A percentile compares a stretch with the other conserved stretches of the same genome.
Evolutionary conservation across 2,888 invertebrate species (phyloP).

Genomic region (Clitarchus hookeri): DNA sequence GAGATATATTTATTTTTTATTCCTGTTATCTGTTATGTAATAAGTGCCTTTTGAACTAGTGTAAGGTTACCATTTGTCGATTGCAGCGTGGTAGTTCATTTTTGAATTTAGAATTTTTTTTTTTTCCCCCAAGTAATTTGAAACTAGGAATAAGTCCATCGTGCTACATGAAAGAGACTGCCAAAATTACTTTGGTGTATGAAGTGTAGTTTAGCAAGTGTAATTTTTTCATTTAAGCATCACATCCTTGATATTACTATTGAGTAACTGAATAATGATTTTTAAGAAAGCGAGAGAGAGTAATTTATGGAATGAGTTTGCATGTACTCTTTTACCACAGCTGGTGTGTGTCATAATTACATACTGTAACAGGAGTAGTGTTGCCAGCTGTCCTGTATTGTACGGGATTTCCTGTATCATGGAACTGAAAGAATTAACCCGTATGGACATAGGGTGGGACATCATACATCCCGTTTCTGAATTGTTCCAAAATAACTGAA

Average conservation of each 20-base stretch:
- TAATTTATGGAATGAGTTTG: neutral
- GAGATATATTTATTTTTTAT: constrained; percentile 8
- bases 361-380: too few species aligned
- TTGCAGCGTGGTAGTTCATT: neutral
- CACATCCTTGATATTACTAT: neutral
- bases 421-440: too few species aligned
- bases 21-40: constrained; percentile 4
- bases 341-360: neutral
- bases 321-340: neutral
- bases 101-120: neutral
- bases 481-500: too few species aligned
- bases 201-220: neutral
- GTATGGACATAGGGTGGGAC: too few species aligned
- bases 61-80: neutral
- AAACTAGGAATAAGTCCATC: too few species aligned
- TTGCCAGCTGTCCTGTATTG: too few species aligned
- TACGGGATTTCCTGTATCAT: too few species aligned
- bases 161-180: too few species aligned
- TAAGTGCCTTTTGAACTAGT: neutral
- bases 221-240: neutral
- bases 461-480: too few species aligned
- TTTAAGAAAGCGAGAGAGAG: neutral
- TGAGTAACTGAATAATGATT: neutral
- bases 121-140: neutral
- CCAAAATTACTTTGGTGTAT: neutral